phyloP scores from a whole-genome alignment of 2,888 invertebrate genomes.

The Gymnosoma rotundatum region DNA sequence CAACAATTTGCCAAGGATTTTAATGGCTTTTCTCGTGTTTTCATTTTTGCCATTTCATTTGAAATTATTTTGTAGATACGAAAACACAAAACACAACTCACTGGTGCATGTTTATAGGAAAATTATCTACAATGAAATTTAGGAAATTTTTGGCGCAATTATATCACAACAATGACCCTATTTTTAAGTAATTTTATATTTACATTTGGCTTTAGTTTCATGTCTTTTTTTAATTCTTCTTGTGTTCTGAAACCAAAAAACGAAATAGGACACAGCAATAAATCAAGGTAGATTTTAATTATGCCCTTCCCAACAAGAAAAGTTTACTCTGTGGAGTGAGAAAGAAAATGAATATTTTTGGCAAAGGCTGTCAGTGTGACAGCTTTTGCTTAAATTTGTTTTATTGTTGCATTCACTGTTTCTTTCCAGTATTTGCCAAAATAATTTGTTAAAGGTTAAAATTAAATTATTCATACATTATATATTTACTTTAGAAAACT shows the following conservation, averaged over 20 bases:
- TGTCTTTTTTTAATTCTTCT: conserved; percentile 19
- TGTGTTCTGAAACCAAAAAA: conserved; percentile 3
- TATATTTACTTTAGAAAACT: no score
- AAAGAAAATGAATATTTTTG: conserved; percentile 49
- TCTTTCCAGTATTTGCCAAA: conserved; percentile 45
- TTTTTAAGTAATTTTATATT: conserved; percentile 22
- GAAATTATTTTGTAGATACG: background rate
- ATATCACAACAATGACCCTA: conserved; percentile 62
- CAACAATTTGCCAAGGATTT: conserved; percentile 40
- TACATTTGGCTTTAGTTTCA: conserved; percentile 24
- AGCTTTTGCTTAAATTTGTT: conserved; percentile 37
- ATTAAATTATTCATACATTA: background rate
- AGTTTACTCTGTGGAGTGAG: background rate
- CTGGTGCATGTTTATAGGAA: conserved; percentile 29
- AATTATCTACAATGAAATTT: conserved; percentile 60
- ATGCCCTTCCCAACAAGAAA: conserved; percentile 34
- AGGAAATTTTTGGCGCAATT: conserved; percentile 66
- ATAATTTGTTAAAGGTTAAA: conserved; percentile 62
- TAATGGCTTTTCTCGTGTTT: conserved; percentile 24
- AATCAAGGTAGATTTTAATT: conserved; percentile 67
- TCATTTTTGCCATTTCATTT: conserved; percentile 21
- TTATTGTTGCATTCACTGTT: conserved; percentile 11
- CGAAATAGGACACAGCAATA: conserved; percentile 61
- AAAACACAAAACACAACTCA: conserved; percentile 1
- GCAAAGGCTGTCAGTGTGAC: conserved; percentile 65